Conservation (phyloP, 2,797 vertebrate genomes). For the Eupleurogrammus muticus region DNA sequence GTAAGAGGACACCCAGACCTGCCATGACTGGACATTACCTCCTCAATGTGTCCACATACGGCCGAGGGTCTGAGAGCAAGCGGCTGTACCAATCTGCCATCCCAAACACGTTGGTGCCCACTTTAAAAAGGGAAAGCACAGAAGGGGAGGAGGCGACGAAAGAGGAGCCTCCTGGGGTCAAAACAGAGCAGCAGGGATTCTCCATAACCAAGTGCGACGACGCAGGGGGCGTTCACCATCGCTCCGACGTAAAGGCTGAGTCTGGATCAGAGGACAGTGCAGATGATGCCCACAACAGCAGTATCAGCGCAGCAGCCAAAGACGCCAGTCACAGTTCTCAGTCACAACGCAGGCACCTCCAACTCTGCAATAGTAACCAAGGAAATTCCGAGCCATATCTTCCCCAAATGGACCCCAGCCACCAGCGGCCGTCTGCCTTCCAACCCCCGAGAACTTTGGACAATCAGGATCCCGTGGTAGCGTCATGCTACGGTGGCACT, state of each 20-base stretch:
- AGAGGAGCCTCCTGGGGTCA: constrained; percentile 51
- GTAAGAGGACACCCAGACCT: constrained; percentile 89
- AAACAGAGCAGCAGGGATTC: constrained; percentile 80
- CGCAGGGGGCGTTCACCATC: constrained; percentile 38
- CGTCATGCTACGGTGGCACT: constrained; percentile 90
- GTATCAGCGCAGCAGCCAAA: constrained; percentile 80
- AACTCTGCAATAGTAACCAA: constrained; percentile 76
- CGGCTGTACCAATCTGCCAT: constrained; percentile 79
- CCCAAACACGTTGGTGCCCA: constrained; percentile 73
- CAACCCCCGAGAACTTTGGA: constrained; percentile 81
- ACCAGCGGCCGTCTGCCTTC: constrained; percentile 78
- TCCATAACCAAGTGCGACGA: constrained; percentile 45
- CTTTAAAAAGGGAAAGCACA: constrained; percentile 76
- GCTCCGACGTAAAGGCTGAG: constrained; percentile 78
- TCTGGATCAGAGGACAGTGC: constrained; percentile 60
- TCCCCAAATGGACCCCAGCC: constrained; percentile 62
- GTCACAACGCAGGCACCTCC: constrained; percentile 81
- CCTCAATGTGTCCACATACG: constrained; percentile 96
- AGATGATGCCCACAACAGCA: constrained; percentile 46
- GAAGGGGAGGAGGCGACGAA: constrained; percentile 78
- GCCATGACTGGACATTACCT: constrained; percentile 98
- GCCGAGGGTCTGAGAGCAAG: constrained; percentile 90
- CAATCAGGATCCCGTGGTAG: constrained; percentile 71
- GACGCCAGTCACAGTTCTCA: constrained; percentile 84
- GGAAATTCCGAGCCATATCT: constrained; percentile 83